Percentiles rank a stretch among this genome's conserved stretches.
phyloP scores from a whole-genome alignment of 2,113 vertebrate genomes.

The Pygoscelis antarcticus region DNA sequence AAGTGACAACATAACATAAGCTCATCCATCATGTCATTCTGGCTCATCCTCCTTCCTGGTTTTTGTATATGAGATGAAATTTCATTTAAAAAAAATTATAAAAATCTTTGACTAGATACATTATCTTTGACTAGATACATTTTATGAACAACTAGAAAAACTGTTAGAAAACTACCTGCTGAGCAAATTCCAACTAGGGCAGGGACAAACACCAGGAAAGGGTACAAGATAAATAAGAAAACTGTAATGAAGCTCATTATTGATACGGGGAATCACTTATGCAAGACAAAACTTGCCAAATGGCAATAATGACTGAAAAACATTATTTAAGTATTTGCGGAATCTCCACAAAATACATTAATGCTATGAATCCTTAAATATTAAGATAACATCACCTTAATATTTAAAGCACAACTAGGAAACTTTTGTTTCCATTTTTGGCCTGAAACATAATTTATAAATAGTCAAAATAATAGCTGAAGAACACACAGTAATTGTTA shows the following conservation, averaged over 20 bases:
- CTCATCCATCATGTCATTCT: conserved; percentile 45
- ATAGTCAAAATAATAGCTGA: background rate
- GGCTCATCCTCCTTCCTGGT: background rate
- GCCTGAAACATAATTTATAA: background rate
- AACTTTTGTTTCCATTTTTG: background rate
- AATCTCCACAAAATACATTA: background rate
- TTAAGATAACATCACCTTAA: background rate
- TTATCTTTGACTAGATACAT: background rate
- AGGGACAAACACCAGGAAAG: background rate
- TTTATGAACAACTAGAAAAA: background rate
- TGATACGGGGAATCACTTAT: background rate
- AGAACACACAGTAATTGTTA: background rate
- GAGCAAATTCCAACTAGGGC: background rate
- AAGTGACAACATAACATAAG: conserved; percentile 30
- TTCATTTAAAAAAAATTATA: background rate
- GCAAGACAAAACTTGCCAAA: background rate
- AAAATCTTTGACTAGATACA: background rate
- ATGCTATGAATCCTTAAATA: background rate
- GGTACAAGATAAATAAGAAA: background rate
- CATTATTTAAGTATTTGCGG: background rate
- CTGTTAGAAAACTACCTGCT: background rate
- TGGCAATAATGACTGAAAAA: background rate
- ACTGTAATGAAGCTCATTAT: background rate
- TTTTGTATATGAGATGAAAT: background rate
- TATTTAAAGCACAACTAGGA: background rate